Base-by-base conservation (phyloP, 2,888 invertebrate genomes). In the Antheraea yamamai region DNA sequence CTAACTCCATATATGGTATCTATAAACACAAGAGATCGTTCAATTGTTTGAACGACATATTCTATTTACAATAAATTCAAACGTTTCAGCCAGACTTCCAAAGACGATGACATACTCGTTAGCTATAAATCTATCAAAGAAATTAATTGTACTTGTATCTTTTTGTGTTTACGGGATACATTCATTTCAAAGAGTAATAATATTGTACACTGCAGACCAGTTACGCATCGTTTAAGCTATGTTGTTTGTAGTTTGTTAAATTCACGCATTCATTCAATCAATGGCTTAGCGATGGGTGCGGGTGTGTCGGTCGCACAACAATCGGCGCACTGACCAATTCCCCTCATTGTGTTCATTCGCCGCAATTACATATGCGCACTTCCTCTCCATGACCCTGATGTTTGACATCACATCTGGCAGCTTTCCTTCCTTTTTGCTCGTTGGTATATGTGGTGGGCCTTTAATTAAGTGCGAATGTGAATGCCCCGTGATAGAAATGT, bases 221-320 rank as follows among this genome's bases (percentile, higher is more conserved):
- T 92, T 88, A 91, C 88, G 90, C 87, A 84, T 83, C 87, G 91
- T 88, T 90, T 90, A 88, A 83, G 83, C 79, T 82, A 81, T 82
- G 84, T 88, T 90, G 89, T 90, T 91, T 91, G 92, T 64, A 64
- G 12, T 64, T 64, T 66, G 30, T 93, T 92, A 88, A 91, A 91
- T 91, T 91, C 86, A 88, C 86, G 89, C 89, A 89, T 89, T 91
- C 91, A 92, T 90, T 91, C 92, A 93, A 94, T 94, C 92, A 94
- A 89, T 90, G 91, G 90, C 47, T 47, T 47, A 47, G 47, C 88
- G 81, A 89, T 93, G 92, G 93, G 93, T 88, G 93, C 92, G 93
- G 92, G 92, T 92, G 92, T 92, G 91, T 90, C 87, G 91, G 91
- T 93, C 93, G 93, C 94, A 94, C 92, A 93, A 95, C 93, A 93